Conservation (phyloP, 2,797 vertebrate genomes). For the Squalus acanthias region DNA sequence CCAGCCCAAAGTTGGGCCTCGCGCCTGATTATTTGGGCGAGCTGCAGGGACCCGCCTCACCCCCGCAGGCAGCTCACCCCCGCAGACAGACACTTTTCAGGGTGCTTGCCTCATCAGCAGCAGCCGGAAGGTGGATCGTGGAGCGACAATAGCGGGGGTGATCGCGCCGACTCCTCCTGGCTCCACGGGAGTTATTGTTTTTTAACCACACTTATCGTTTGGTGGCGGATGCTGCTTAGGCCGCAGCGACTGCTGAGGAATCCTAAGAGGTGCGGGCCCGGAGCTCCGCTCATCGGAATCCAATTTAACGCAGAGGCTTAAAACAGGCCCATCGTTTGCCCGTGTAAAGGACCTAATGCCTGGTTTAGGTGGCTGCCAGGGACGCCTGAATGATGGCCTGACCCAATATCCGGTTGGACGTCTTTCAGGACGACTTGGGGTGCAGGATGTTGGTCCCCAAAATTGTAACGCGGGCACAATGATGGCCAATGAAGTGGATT, state of each 20-base stretch:
- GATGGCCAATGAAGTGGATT: not conserved
- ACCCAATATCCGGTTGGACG: not conserved
- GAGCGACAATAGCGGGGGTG: not conserved
- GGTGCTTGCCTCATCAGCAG: not conserved
- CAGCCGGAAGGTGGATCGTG: not conserved
- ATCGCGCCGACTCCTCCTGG: not conserved
- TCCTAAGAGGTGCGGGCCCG: not conserved
- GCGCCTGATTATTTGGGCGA: not conserved
- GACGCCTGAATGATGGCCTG: not conserved
- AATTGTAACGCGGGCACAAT: not conserved
- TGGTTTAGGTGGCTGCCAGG: not conserved
- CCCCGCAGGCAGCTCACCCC: not conserved
- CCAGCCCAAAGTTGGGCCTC: not conserved
- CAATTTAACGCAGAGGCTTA: not conserved
- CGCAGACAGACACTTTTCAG: not conserved
- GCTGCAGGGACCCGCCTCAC: not conserved
- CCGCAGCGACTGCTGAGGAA: not conserved
- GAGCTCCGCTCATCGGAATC: not conserved
- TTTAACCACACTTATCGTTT: no score
- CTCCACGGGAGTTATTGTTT: no score
- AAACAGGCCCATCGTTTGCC: not conserved
- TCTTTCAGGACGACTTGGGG: not conserved
- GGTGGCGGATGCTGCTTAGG: not conserved
- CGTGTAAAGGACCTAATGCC: not conserved
- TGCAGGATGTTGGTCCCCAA: not conserved